These are phyloP conservation scores for Tachyglossus aculeatus DNA, from an alignment of 2,797 vertebrate species.

Conservation along the genomic window DNA sequence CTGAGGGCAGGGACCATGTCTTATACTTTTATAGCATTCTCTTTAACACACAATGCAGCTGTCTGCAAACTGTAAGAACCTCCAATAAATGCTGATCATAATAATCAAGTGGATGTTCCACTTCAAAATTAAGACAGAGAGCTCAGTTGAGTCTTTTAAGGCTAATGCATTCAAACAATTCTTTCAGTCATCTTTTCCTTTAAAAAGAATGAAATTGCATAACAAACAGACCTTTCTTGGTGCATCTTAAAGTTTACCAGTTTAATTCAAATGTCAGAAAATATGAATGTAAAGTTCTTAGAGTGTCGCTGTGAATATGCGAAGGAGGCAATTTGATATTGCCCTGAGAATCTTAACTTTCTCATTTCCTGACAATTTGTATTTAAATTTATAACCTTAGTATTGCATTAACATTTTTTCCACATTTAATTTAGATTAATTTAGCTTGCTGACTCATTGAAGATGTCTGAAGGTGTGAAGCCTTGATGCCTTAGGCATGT, in stretches of 20 bases:
- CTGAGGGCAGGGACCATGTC: too few relatives aligned
- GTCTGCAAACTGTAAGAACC: too few relatives aligned
- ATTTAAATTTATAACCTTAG: neutral
- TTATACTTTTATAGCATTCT: too few relatives aligned
- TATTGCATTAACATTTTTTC: neutral
- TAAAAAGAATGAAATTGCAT: neutral
- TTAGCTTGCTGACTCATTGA: neutral
- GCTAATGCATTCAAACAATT: neutral
- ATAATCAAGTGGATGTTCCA: too few relatives aligned
- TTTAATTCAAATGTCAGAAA: neutral
- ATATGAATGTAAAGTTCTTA: neutral
- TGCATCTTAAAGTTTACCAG: neutral
- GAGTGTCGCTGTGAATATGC: neutral
- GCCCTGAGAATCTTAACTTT: neutral
- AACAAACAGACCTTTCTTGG: neutral
- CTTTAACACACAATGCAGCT: too few relatives aligned
- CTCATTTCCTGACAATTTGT: neutral
- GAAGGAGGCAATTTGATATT: neutral
- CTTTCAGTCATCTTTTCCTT: neutral
- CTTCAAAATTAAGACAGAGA: too few relatives aligned
- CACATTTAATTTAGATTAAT: slow-evolving; percentile 12
- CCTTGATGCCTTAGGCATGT: neutral
- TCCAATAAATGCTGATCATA: too few relatives aligned
- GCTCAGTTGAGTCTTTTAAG: too few relatives aligned
- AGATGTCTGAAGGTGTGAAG: slow-evolving; percentile 13